These are phyloP conservation scores for Drosophila hamatofila DNA, from an alignment of 2,888 invertebrate genomes.

Conservation along the genomic window DNA sequence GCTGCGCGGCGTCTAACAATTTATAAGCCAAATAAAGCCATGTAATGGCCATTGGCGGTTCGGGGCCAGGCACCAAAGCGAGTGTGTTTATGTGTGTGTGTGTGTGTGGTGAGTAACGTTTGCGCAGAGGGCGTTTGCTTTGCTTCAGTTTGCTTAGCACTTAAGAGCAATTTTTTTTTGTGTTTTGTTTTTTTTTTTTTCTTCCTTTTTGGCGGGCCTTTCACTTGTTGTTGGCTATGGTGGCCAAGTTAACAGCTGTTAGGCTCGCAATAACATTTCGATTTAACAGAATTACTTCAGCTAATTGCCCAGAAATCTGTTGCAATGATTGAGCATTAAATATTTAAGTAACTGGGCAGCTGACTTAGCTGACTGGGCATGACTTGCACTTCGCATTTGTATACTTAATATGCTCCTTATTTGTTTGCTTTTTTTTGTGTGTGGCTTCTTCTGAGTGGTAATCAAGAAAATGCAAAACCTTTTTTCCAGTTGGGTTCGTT, in stretches of 20 bases:
- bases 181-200: neutral
- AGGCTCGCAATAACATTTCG: conserved; percentile 29
- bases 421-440: neutral
- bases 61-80: conserved; percentile 23
- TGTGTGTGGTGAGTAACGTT: conserved; percentile 58
- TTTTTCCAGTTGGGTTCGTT: conserved; percentile 29
- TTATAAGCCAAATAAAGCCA: conserved; percentile 68
- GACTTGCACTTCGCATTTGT: conserved; percentile 33
- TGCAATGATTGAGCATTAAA: conserved; percentile 62
- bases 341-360: conserved; percentile 41
- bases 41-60: conserved; percentile 69
- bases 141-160: conserved; percentile 31
- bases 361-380: conserved; percentile 27
- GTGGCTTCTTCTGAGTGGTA: conserved; percentile 31
- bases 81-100: conserved; percentile 8
- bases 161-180: conserved; percentile 37
- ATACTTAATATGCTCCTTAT: neutral
- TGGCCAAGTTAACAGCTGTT: conserved; percentile 30
- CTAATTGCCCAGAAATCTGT: conserved; percentile 71
- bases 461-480: conserved; percentile 48
- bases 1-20: conserved; percentile 54
- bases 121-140: conserved; percentile 62
- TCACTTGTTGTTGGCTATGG: conserved; percentile 60
- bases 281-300: conserved; percentile 23
- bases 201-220: conserved; percentile 31